phyloP scores from a whole-genome alignment of 2,888 invertebrate genomes.

The Eristalis arbustorum region DNA sequence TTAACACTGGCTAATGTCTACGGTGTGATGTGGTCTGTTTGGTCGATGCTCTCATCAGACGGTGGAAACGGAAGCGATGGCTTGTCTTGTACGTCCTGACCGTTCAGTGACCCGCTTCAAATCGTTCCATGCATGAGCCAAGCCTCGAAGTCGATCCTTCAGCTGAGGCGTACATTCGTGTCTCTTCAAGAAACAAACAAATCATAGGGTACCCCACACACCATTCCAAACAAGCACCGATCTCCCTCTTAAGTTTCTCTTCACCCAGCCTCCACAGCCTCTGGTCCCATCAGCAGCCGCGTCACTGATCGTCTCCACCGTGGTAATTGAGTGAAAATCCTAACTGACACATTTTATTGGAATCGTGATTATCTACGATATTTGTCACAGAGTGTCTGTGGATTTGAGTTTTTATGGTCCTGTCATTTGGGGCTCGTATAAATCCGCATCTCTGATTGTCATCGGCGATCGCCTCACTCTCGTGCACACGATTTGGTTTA shows the following conservation, averaged over 20 bases:
- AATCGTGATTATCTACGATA: slow-evolving; percentile 69
- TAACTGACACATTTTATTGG: slow-evolving; percentile 71
- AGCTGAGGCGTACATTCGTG: too few species aligned
- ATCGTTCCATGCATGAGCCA: too few species aligned
- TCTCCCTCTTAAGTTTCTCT: not conserved
- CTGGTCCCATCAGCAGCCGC: too few species aligned
- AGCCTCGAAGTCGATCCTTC: too few species aligned
- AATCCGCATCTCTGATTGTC: slow-evolving; percentile 38
- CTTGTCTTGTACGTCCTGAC: too few species aligned
- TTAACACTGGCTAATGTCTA: not conserved
- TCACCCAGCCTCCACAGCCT: not conserved
- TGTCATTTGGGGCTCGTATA: slow-evolving; percentile 58
- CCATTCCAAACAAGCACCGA: not conserved
- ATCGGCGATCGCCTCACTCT: not conserved
- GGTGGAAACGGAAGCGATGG: too few species aligned
- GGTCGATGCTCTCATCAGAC: too few species aligned
- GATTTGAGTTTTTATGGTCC: slow-evolving; percentile 65
- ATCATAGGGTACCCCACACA: not conserved
- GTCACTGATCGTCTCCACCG: not conserved
- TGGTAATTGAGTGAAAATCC: slow-evolving; percentile 70
- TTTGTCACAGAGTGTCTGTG: slow-evolving; percentile 67
- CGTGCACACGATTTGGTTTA: slow-evolving; percentile 52
- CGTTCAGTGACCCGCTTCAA: too few species aligned
- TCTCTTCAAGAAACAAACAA: too few species aligned
- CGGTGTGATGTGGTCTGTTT: slow-evolving; percentile 1